phyloP scores from a whole-genome alignment of 2,113 vertebrate species.

The Sturnira hondurensis region DNA sequence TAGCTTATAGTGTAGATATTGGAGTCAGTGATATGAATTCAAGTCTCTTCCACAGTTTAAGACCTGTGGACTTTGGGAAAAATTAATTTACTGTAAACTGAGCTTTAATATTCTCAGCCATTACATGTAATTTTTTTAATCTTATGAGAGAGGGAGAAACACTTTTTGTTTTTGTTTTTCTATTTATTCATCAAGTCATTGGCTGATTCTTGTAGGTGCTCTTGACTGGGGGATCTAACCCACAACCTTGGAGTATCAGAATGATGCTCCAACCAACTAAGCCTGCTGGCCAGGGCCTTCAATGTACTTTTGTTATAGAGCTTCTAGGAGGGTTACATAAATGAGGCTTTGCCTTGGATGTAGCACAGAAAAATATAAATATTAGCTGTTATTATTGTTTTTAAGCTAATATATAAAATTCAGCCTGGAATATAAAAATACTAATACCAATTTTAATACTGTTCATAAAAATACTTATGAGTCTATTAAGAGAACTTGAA shows the following conservation, averaged over 20 bases:
- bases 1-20: background rate
- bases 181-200: too few species aligned
- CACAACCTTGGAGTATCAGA: too few species aligned
- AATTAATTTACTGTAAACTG: background rate
- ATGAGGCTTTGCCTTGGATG: background rate
- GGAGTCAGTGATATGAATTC: background rate
- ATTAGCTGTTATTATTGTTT: background rate
- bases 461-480: background rate
- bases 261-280: too few species aligned
- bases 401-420: background rate
- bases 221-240: too few species aligned
- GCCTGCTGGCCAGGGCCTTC: too few species aligned
- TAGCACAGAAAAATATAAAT: background rate
- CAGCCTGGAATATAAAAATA: background rate
- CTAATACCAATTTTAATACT: background rate
- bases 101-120: background rate
- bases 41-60: background rate
- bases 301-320: background rate
- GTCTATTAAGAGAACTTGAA: background rate
- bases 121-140: background rate
- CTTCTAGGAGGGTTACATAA: background rate
- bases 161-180: too few species aligned
- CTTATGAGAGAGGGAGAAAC: too few species aligned
- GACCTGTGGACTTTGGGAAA: background rate
- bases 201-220: too few species aligned